Evolutionary conservation across 2,113 vertebrate genomes (phyloP).

Genomic region (Sinocyclocheilus anophthalmus): DNA sequence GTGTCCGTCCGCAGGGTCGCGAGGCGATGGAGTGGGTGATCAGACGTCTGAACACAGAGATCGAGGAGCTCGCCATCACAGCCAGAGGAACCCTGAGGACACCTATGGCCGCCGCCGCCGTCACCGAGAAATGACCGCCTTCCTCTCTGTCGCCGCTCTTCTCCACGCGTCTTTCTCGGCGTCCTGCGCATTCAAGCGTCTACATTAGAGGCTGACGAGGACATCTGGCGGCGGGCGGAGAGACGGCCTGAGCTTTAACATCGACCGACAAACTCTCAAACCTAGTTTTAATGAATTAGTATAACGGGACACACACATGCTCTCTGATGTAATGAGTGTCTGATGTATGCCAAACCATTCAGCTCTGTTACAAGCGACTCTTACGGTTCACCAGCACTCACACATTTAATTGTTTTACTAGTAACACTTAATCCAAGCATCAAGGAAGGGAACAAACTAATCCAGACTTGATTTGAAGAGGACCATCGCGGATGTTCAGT

Average conservation of each 20-base stretch:
- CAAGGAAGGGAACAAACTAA: constrained; percentile 71
- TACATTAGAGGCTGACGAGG: constrained; percentile 68
- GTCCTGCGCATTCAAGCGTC: constrained; percentile 48
- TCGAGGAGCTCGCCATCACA: constrained; percentile 90
- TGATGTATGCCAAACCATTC: neutral
- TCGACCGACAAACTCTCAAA: neutral
- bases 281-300: neutral
- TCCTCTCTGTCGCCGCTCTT: neutral
- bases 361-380: neutral
- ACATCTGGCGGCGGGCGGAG: constrained; percentile 39
- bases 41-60: constrained; percentile 86
- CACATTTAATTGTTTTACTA: constrained; percentile 53
- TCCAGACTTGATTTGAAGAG: constrained; percentile 38
- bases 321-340: no score
- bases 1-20: constrained; percentile 79
- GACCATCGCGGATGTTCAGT: neutral
- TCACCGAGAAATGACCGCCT: constrained; percentile 83
- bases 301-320: neutral
- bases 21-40: constrained; percentile 99
- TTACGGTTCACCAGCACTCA: neutral
- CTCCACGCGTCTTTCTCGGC: neutral
- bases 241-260: constrained; percentile 16
- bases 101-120: constrained; percentile 90
- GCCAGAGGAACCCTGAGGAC: constrained; percentile 87
- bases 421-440: constrained; percentile 51